These are phyloP conservation scores for Pelobates fuscus DNA, from an alignment of 2,113 vertebrate genomes.

Conservation along the genomic window DNA sequence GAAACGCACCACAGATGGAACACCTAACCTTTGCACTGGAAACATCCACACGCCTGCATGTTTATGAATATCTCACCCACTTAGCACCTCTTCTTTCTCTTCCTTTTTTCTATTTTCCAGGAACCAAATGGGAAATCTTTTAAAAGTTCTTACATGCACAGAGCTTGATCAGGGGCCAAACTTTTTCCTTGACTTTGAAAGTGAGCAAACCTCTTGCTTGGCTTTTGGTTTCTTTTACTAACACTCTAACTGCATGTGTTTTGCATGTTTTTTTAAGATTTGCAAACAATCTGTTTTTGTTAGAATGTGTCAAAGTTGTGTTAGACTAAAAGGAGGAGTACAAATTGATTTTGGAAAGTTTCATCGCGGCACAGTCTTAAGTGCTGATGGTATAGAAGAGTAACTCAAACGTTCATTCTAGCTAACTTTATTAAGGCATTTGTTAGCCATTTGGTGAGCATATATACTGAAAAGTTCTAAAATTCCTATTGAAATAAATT, in stretches of 20 bases:
- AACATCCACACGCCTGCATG: conserved; percentile 52
- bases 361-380: too few species aligned
- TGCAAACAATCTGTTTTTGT: conserved; percentile 61
- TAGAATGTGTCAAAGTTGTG: too few species aligned
- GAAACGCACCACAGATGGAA: conserved; percentile 48
- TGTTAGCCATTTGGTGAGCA: too few species aligned
- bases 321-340: too few species aligned
- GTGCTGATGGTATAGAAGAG: too few species aligned
- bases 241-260: conserved; percentile 56
- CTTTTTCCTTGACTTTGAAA: conserved; percentile 97
- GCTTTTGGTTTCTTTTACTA: conserved; percentile 62
- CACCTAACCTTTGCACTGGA: conserved; percentile 46
- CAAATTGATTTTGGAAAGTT: too few species aligned
- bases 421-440: too few species aligned
- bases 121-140: conserved; percentile 87
- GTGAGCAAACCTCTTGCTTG: conserved; percentile 78
- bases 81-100: conserved; percentile 61
- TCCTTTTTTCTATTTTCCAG: conserved; percentile 77
- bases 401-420: too few species aligned
- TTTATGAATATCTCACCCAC: conserved; percentile 54
- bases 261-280: conserved; percentile 59
- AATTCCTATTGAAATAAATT: too few species aligned
- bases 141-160: conserved; percentile 89
- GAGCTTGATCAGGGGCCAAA: conserved; percentile 91
- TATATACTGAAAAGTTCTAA: too few species aligned